Base-by-base conservation (phyloP, 2,888 invertebrate genomes). In the Laothoe populi region DNA sequence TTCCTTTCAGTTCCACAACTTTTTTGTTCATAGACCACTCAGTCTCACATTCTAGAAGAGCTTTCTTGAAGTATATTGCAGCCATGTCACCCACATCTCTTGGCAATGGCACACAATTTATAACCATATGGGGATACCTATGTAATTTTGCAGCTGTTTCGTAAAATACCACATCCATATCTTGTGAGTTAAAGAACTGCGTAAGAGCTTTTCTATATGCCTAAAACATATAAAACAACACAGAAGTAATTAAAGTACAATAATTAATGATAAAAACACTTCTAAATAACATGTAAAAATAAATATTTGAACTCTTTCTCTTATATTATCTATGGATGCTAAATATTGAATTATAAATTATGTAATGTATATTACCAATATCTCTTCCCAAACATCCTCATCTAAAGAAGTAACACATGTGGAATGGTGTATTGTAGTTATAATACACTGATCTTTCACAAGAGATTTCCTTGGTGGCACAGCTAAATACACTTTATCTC, bases 31-130 rank as follows among this genome's bases (percentile, higher is more conserved):
- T 96, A 4, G 97, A 95, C 99, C 99, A 99, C 87, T 99, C 99
- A 19, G 95, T 94, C 88, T 99, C 99, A 69, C 97, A 98, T 84
- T 99, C 99, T 75, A 97, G 94, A 63, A 99, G 95, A 0, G 99
- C 99, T 94, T 99, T 99, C 94, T 99, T 99, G 86, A 99, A 99
- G 87, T 98, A 99, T 77, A 99, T 98, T 0, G 99, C 97, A 3
- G 98, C 97, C 89, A 96, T 92, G 75, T 98, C 98, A 0, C 97
- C 98, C 19, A 95, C 94, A 84, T 98, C 97, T 73, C 94, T 94
- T 3, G 96, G 96, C 65, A 98, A 74, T 0, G 99, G 98, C 10
- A 99, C 94, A 92, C 99, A 99, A 77, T 99, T 97, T 59, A 99
- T 93, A 45, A 93, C 93, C 95, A 98, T 95, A 82, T 99, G 99